Evolutionary conservation across 2,113 vertebrate genomes (phyloP).

Genomic region (Gobiocypris rarus): DNA sequence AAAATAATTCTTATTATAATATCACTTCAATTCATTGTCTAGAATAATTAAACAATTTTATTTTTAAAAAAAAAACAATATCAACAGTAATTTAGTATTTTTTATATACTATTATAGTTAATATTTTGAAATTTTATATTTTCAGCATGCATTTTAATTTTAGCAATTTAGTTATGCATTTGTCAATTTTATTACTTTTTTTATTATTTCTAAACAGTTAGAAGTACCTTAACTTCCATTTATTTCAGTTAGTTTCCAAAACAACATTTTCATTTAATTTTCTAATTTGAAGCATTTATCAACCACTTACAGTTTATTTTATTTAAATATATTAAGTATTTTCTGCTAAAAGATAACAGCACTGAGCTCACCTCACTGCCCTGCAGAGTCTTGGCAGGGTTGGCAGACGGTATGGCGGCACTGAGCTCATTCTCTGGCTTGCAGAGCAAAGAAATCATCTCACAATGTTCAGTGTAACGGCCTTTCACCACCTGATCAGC

Average conservation of each 20-base stretch:
- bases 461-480: constrained; percentile 88
- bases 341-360: background rate
- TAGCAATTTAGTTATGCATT: too few species aligned
- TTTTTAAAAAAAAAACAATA: too few species aligned
- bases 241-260: background rate
- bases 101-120: too few species aligned
- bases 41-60: too few species aligned
- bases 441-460: constrained; percentile 91
- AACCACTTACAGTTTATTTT: background rate
- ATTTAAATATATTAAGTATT: background rate
- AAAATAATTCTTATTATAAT: too few species aligned
- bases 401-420: constrained; percentile 93
- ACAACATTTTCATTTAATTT: background rate
- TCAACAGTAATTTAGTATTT: too few species aligned
- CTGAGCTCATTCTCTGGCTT: constrained; percentile 89
- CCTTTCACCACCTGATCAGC: constrained; percentile 93
- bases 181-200: too few species aligned
- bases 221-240: background rate
- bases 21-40: too few species aligned
- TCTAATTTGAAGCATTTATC: background rate
- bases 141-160: too few species aligned
- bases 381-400: constrained; percentile 94
- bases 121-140: too few species aligned
- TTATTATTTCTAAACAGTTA: too few species aligned
- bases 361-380: constrained; percentile 87